Conservation (phyloP, 2,888 invertebrate species). For the Drosophila cognata region DNA sequence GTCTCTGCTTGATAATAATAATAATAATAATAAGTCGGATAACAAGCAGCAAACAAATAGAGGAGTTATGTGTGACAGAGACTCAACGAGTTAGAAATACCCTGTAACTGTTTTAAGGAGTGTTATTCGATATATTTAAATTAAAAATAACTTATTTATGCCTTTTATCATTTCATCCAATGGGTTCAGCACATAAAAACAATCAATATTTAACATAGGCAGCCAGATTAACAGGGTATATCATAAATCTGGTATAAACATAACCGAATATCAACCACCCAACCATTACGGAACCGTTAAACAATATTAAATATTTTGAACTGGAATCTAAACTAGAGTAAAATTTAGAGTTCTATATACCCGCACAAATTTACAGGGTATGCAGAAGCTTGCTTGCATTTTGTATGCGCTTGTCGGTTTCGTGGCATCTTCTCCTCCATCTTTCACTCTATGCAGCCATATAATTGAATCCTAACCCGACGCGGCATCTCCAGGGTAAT, state of each 20-base stretch:
- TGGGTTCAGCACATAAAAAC: background rate
- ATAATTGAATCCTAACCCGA: constrained; percentile 80
- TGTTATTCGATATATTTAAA: background rate
- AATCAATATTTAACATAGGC: background rate
- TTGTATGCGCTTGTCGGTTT: constrained; percentile 46
- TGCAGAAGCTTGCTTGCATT: constrained; percentile 33
- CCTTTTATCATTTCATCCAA: background rate
- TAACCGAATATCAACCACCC: background rate
- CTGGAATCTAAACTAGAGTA: background rate
- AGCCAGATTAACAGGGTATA: background rate
- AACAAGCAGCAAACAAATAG: constrained; percentile 62
- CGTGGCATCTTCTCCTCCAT: constrained; percentile 37
- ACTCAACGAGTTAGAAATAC: background rate
- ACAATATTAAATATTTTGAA: no score
- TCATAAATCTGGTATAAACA: background rate
- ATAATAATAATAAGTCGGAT: constrained; percentile 46
- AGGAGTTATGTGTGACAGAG: background rate
- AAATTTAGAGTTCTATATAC: background rate
- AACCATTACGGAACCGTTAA: no score
- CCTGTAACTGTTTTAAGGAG: constrained; percentile 2
- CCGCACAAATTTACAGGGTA: constrained; percentile 30
- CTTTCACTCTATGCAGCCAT: constrained; percentile 62
- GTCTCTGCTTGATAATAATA: constrained; percentile 59
- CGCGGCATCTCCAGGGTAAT: constrained; percentile 75
- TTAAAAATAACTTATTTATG: background rate